phyloP scores from a whole-genome alignment of 2,113 vertebrate species.

The Pygoscelis antarcticus region DNA sequence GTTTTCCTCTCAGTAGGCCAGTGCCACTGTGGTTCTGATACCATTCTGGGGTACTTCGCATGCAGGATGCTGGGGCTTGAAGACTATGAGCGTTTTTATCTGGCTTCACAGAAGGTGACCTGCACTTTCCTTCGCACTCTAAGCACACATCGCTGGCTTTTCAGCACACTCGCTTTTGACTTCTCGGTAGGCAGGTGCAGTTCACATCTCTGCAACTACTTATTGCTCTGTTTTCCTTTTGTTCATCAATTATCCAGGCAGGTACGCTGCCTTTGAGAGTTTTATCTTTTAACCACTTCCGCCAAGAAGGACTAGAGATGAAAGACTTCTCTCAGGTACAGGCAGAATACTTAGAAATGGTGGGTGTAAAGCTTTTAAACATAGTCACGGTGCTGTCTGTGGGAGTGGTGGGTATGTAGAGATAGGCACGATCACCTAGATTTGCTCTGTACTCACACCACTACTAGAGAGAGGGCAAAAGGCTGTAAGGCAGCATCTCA shows the following conservation, averaged over 20 bases:
- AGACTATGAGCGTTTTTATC: fast-evolving
- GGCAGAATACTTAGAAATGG: background rate
- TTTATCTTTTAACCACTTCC: conserved; percentile 9
- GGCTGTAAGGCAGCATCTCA: background rate
- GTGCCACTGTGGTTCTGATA: background rate
- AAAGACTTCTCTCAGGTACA: background rate
- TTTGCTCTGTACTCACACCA: background rate
- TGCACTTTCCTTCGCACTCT: fast-evolving
- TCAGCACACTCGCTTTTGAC: fast-evolving
- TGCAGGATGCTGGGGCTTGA: background rate
- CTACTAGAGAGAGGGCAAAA: background rate
- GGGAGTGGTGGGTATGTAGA: background rate
- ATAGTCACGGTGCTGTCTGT: background rate
- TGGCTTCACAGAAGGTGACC: background rate
- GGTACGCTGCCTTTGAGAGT: background rate
- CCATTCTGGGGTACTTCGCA: fast-evolving
- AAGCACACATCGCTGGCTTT: fast-evolving
- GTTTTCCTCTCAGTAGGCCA: no score
- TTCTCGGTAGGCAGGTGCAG: background rate
- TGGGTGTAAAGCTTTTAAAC: background rate
- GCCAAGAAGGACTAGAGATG: background rate
- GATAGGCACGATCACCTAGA: fast-evolving
- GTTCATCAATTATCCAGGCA: background rate
- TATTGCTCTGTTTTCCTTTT: background rate
- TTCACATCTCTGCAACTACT: background rate